Evolutionary conservation across 2,888 invertebrate genomes (phyloP), one percentile per base, ranked within the genome.

Genomic region (Perdita meconis): DNA sequence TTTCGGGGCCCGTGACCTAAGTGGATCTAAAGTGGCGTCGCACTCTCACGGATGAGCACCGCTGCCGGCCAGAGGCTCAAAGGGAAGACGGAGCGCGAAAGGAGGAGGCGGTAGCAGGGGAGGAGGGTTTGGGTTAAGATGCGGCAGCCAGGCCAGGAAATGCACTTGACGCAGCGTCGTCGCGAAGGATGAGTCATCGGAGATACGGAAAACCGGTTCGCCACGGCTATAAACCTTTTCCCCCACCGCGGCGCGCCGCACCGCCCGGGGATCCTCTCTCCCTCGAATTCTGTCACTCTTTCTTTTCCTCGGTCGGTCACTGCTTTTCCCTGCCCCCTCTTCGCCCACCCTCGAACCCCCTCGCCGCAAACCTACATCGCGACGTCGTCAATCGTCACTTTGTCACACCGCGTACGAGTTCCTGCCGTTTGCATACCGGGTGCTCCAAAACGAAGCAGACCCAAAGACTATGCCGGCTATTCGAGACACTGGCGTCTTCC

Each of bases 201-300:
- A 90, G 91, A 91, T 90, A 91, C 90, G 88, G 88, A 86, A 91
- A 92, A 92, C 91, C 91, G 91, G 92, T 92, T 91, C 83, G 86
- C 86, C 87, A 83, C 84, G 85, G 83, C 84, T 86, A 51, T 78
- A 81, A 82, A 72, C 78, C 77, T 64, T 65, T 64, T 47, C 68
- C 44, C 65, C 63, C 53, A 55, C 34, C 57, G 50, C 36, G 13
- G 36, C 24, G 2, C 82, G 83, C 82, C 63, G 26, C 34, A 10
- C 57, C 63, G 26, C 55, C 24, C 51, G 40, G 16, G n/a, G 60
- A 66, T 71, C 78, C 56, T 66, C 66, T 55, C 22, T 36, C 67
- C n/a, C n/a, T n/a, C 40, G 44, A 63, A 75, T 71, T 75, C 71
- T 69, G 60, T 71, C 65, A 53, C 67, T 81, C 74, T 60, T 81